Base-by-base conservation (phyloP, 2,888 invertebrate species). In the Idaea biselata region DNA sequence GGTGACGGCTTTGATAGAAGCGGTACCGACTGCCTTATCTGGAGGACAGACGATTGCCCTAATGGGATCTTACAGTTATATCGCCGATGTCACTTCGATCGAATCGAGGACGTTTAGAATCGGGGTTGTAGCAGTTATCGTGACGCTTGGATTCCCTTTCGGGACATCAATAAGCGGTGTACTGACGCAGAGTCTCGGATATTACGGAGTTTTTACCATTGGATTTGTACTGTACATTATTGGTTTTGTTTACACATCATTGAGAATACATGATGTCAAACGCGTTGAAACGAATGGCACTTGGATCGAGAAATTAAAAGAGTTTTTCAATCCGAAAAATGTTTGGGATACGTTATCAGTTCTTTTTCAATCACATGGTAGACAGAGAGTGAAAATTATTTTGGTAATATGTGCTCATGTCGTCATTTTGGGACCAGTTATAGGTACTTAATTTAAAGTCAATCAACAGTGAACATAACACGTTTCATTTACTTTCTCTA, bases 51-150 rank as follows among this genome's bases (percentile, higher is more conserved):
- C 94, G 11, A 88, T 93, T 44, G 93, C 93, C 61, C 78, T 94
- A 55, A 93, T 94, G 89, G 94, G 94, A 1, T 86, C 94, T 58
- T 93, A 94, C 78, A 94, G 94, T 69, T 95, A 94, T 70, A 87
- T 95, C 6, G 93, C 94, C 18, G 94, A 94, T 70, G 89, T 94
- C 8, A 94, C 94, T 55, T 87, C 93, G 0, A 63, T 93, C 18
- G 94, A 94, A 71, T 90, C 93, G 68, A 87, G 95, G 31, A 95
- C 95, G 1, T 89, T 95, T 59, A 86, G 95, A 73, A 89, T 95
- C 58, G 95, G 95, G 16, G 76, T 94, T n/a, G 89, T 94, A 16
- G 93, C 92, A 60, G 84, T 93, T 5, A 91, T 94, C 64, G 89
- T 90, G 25, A 92, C 93, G 1, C 72, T 94, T 25, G 91, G 91